phyloP scores from a whole-genome alignment of 2,113 vertebrate species.

The Indri indri region DNA sequence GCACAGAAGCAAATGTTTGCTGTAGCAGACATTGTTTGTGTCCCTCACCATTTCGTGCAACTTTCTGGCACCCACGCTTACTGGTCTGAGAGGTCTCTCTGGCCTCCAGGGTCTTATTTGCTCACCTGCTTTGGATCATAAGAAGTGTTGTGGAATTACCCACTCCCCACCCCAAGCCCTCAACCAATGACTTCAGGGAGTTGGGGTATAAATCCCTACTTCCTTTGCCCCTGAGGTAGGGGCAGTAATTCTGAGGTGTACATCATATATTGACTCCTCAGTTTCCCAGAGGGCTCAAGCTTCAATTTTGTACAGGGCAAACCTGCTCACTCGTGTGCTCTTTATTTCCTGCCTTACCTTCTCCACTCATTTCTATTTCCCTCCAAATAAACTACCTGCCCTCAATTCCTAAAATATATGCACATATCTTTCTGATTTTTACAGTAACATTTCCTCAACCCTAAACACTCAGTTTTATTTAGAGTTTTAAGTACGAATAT shows the following conservation, averaged over 20 bases:
- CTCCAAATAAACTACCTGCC: background rate
- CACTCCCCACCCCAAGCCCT: background rate
- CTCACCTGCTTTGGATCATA: background rate
- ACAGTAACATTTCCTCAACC: background rate
- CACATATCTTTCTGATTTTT: background rate
- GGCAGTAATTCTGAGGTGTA: background rate
- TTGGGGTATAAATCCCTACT: background rate
- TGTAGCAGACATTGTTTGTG: background rate
- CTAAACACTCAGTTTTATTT: background rate
- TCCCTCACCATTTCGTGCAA: background rate
- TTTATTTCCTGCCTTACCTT: background rate
- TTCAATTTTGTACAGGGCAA: background rate
- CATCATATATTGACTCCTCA: background rate
- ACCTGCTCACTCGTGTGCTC: background rate
- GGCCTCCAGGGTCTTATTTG: background rate
- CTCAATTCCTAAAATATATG: background rate
- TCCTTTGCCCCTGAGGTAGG: background rate
- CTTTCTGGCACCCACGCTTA: background rate
- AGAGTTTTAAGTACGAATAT: background rate
- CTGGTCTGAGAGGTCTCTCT: background rate
- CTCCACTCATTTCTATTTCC: background rate
- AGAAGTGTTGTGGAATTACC: background rate
- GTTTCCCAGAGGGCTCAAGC: background rate
- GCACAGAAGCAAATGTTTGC: background rate
- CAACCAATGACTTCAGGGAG: background rate